These are phyloP conservation scores for Thereva unica DNA, from an alignment of 2,888 invertebrate genomes.

Conservation along the genomic window DNA sequence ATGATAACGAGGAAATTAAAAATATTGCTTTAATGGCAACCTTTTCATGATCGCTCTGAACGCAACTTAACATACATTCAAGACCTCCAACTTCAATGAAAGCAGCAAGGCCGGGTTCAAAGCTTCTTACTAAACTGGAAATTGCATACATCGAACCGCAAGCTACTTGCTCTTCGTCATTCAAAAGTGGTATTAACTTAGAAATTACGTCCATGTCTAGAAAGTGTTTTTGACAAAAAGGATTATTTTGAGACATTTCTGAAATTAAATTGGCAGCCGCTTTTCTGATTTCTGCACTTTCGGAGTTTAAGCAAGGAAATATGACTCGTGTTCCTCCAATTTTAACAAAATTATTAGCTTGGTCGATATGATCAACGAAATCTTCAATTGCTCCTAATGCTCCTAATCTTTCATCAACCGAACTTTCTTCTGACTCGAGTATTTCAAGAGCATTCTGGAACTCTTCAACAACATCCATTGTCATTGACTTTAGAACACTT, in stretches of 20 bases:
- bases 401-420: conserved; percentile 61
- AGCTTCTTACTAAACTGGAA: conserved; percentile 75
- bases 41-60: conserved; percentile 63
- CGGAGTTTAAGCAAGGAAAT: conserved; percentile 67
- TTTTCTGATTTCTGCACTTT: conserved; percentile 66
- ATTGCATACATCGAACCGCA: conserved; percentile 77
- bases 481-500: conserved; percentile 70
- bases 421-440: conserved; percentile 62
- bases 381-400: conserved; percentile 72
- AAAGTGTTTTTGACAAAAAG: conserved; percentile 75
- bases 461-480: conserved; percentile 70
- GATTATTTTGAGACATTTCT: conserved; percentile 83
- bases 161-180: conserved; percentile 63
- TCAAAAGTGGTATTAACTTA: conserved; percentile 64
- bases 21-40: conserved; percentile 75
- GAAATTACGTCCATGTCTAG: conserved; percentile 69
- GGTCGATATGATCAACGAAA: conserved; percentile 74
- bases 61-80: conserved; percentile 64
- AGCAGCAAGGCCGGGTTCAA: conserved; percentile 63
- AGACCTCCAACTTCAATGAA: conserved; percentile 71
- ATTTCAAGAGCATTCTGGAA: conserved; percentile 66
- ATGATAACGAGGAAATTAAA: conserved; percentile 66
- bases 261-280: conserved; percentile 72
- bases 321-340: conserved; percentile 81
- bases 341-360: conserved; percentile 84